A percentile compares a stretch with the other conserved stretches of the same genome.
phyloP scores from a whole-genome alignment of 2,888 invertebrate genomes.

The Synanthedon tipuliformis region DNA sequence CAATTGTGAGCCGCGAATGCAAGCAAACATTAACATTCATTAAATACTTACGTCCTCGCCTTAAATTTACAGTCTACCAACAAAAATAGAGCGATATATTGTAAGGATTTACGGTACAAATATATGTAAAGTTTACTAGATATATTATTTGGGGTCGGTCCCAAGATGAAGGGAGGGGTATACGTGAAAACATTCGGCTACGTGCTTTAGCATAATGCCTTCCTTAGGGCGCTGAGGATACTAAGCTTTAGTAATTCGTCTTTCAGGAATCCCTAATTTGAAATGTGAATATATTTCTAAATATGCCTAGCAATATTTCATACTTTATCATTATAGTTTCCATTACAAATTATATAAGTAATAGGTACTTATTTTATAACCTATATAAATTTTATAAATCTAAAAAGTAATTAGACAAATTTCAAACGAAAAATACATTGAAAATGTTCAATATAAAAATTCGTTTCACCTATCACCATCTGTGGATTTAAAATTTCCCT shows the following conservation, averaged over 20 bases:
- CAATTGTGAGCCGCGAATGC: constrained; percentile 44
- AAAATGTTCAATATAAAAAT: too few species aligned
- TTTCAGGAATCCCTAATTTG: constrained; percentile 68
- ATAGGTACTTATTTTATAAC: too few species aligned
- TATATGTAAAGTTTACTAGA: constrained; percentile 70
- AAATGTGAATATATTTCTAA: constrained; percentile 60
- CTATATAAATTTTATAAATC: too few species aligned
- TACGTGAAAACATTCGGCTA: constrained; percentile 66
- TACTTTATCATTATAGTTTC: too few species aligned
- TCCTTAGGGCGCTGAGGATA: constrained; percentile 52
- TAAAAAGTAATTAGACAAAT: too few species aligned
- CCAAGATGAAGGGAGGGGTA: constrained; percentile 54
- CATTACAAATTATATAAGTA: too few species aligned
- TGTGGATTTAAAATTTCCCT: constrained; percentile 61
- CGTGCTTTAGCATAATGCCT: constrained; percentile 68
- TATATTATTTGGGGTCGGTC: constrained; percentile 67
- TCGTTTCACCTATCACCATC: constrained; percentile 31
- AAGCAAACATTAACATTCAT: constrained; percentile 61
- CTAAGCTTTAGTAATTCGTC: constrained; percentile 65
- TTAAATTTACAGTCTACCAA: constrained; percentile 60
- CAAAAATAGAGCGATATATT: constrained; percentile 70
- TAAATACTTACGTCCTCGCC: constrained; percentile 53
- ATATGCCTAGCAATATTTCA: constrained; percentile 27
- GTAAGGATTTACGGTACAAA: constrained; percentile 69
- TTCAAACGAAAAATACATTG: too few species aligned